Conservation (phyloP, 2,888 invertebrate genomes). For the Hipparchia semele region DNA sequence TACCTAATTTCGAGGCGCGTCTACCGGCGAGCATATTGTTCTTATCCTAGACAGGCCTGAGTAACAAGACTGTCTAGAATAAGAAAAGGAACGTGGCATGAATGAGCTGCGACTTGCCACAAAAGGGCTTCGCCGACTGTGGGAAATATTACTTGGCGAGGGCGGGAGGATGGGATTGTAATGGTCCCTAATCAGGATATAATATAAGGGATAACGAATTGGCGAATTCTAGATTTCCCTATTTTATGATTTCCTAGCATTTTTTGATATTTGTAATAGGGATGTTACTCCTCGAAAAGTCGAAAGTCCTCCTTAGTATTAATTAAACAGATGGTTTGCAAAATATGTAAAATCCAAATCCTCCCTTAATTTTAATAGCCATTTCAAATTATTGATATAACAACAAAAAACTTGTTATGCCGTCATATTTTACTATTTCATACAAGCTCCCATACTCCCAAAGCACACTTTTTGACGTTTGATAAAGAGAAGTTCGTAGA, state of each 20-base stretch:
- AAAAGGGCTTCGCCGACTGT: constrained; percentile 32
- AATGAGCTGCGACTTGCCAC: constrained; percentile 37
- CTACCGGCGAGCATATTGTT: constrained; percentile 19
- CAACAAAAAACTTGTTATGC: too few species aligned
- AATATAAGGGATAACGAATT: constrained; percentile 24
- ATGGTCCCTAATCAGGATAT: constrained; percentile 20
- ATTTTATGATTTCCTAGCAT: neutral
- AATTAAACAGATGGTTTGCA: too few species aligned
- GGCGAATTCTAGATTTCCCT: constrained; percentile 23
- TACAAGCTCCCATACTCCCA: too few species aligned
- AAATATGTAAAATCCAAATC: too few species aligned
- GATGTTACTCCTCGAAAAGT: too few species aligned
- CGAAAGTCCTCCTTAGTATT: too few species aligned
- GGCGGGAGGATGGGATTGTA: constrained; percentile 20
- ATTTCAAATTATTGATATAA: too few species aligned
- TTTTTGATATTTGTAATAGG: too few species aligned
- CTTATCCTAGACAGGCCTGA: constrained; percentile 23
- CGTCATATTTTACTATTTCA: too few species aligned
- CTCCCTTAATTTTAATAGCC: too few species aligned
- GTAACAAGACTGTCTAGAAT: constrained; percentile 21
- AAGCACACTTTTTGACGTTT: too few species aligned
- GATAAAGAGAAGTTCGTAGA: too few species aligned
- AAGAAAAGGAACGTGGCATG: constrained; percentile 38
- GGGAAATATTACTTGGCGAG: constrained; percentile 38
- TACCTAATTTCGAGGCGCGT: constrained; percentile 24